Base-by-base conservation (phyloP, 2,888 invertebrate genomes). In the Atherix ibis region DNA sequence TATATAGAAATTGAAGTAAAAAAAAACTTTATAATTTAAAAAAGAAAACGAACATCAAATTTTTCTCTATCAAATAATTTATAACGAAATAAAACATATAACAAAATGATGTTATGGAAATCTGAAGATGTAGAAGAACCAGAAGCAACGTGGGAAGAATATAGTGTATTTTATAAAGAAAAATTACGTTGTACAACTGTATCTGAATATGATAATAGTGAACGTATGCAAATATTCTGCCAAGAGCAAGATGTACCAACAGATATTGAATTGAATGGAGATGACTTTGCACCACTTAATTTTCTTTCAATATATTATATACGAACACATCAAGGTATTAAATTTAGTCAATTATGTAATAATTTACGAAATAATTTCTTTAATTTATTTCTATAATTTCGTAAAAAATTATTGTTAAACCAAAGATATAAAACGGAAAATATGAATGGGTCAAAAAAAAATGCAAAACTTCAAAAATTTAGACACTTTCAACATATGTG, bases 81-180 rank as follows among this genome's bases (percentile, higher is more conserved):
- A n/a, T n/a, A n/a, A n/a, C n/a, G n/a, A n/a, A 31, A 18, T n/a
- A 36, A 32, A 26, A 25, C 13, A 14, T 22, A 34, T 30, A 36
- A 31, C 39, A 50, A 50, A 51, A 57, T 58, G 54, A 52, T 56
- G 50, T 56, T 57, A 54, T 59, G 60, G 58, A 43, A 51, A 42
- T 37, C 47, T 37, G 52, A 54, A 40, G 51, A 50, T 45, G 36
- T 50, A 52, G 49, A 53, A 40, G 56, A 61, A 48, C 58, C 59
- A 42, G 60, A 63, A 53, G 66, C 64, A 36, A 67, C 63, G 47
- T 71, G 69, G 69, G 56, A 57, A 39, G 63, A 64, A 40, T 52
- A 51, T 43, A 53, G 58, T 42, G 52, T 52, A 44, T 58, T 54
- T 36, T 62, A 58, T 49, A 57, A 53, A 39, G 56, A 58, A 36